Evolutionary conservation across 2,113 vertebrate genomes (phyloP), one percentile per base, ranked within the genome.

Genomic region (Cryptoleucopteryx plumbea): DNA sequence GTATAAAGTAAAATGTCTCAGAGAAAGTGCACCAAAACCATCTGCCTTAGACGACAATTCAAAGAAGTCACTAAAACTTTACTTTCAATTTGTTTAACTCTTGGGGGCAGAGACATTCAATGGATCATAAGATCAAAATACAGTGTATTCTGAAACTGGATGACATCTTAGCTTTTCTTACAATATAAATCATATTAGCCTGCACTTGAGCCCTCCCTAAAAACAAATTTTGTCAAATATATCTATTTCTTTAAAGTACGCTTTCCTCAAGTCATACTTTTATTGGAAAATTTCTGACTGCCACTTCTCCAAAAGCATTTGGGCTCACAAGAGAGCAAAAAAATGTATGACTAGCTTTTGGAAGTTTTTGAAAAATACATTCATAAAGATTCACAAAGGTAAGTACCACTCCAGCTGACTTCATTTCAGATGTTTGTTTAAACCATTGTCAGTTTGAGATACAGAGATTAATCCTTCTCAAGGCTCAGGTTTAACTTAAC

Each of bases 361-460:
- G 27, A 81, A 90, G 38, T 4, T 58, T 84, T 62, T 59, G 11
- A 82, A 55, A 86, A 87, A 73, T 21, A 21, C 12, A 31, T 80
- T 71, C 4, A 40, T 59, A 81, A 88, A 65, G 29, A 74, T 88
- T 50, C 55, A 71, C 26, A 83, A 62, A 82, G 13, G 16, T 61
- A 81, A 86, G 78, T 58, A 45, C 4, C 16, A 71, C 47, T 86
- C n/a, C 63, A 84, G 47, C 50, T 42, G 5, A 78, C 55, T 66
- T 84, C 1, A 36, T 78, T 81, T 86, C 47, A 86, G 67, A 42
- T 78, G 52, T 74, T 79, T 84, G 25, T 86, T 91, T 90, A 96
- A 94, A 74, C 83, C 61, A 82, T 84, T 84, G 89, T 93, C 95
- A 59, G 91, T 96, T 96, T 92, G 89, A 96, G 94, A 84, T 93